Percentiles rank a stretch among this genome's conserved stretches.
phyloP scores from a whole-genome alignment of 2,797 vertebrate species.

The Characodon lateralis region DNA sequence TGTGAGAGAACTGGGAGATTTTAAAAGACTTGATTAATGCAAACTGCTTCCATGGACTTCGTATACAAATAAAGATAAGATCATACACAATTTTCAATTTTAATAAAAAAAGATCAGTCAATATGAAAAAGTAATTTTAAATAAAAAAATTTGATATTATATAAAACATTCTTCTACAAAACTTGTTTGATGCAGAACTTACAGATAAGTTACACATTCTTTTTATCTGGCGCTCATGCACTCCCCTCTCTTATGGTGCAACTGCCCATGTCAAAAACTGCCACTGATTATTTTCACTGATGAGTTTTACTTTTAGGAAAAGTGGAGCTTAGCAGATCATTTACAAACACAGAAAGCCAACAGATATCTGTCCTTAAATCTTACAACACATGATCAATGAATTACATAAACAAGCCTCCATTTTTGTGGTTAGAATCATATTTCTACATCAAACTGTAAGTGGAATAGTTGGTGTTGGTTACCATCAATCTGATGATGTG shows the following conservation, averaged over 20 bases:
- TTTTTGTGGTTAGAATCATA: neutral
- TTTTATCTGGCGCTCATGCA: neutral
- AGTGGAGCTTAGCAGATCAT: neutral
- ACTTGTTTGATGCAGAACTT: neutral
- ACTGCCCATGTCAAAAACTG: neutral
- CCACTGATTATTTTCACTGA: neutral
- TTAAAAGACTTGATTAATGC: no score
- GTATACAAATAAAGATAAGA: no score
- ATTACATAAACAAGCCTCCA: neutral
- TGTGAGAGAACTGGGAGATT: no score
- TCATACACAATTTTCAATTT: no score
- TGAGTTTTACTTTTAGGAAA: neutral
- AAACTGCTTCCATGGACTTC: no score
- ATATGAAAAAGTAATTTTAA: no score
- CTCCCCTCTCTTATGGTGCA: neutral
- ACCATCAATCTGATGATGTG: conserved; percentile 26
- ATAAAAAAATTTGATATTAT: no score
- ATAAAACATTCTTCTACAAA: neutral
- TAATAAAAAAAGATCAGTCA: no score
- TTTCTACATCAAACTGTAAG: neutral
- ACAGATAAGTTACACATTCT: neutral
- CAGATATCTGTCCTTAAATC: neutral
- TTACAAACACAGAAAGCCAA: neutral
- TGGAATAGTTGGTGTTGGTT: neutral
- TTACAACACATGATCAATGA: neutral